Conservation (phyloP, 2,113 vertebrate species). For the Pterocles orientalis region DNA sequence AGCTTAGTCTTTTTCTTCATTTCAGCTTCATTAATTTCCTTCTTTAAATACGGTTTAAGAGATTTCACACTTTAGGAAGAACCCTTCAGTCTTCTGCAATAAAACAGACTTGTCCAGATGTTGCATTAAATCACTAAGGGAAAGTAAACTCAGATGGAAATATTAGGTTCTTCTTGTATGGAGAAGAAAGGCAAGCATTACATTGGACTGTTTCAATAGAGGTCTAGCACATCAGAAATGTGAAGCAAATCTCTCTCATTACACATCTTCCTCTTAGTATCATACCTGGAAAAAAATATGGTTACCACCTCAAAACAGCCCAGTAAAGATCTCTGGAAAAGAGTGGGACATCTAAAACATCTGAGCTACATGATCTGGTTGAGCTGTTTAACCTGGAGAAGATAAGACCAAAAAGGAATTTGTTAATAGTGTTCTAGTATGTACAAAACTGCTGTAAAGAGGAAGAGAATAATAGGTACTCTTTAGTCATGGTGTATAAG, state of each 20-base stretch:
- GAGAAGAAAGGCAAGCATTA: not conserved
- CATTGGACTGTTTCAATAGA: not conserved
- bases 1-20: not conserved
- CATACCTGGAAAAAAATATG: not conserved
- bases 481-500: not conserved
- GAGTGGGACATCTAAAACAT: not conserved
- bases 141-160: not conserved
- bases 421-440: not conserved
- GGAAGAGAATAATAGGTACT: not conserved
- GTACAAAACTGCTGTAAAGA: not conserved
- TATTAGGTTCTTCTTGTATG: not conserved
- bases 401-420: not conserved
- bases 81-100: not conserved
- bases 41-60: not conserved
- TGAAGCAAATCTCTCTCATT: not conserved
- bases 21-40: not conserved
- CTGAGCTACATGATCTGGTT: not conserved
- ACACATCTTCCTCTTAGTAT: not conserved
- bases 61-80: not conserved
- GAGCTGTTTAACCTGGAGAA: not conserved
- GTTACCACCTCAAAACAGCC: not conserved
- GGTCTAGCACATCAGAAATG: not conserved
- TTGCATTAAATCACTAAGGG: not conserved
- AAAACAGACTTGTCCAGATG: not conserved
- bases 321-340: not conserved